Evolutionary conservation across 2,888 invertebrate species (phyloP), one percentile per base, ranked within the genome.

Genomic region (Cheilosia pagana): DNA sequence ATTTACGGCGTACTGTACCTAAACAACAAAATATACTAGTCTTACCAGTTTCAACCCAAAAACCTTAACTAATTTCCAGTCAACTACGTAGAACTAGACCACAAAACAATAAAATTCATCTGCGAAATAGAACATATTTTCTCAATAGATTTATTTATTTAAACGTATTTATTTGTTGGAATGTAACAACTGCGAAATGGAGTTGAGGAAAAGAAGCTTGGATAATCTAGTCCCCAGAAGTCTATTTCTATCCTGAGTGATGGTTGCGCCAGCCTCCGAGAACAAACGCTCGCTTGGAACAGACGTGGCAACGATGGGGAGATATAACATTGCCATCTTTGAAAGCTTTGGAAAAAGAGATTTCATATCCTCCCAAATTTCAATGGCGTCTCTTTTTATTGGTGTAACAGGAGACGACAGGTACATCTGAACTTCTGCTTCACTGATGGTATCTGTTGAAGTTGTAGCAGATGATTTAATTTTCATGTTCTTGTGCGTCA

Each of bases 221-320:
- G 63, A 59, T 57, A 83, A 60, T 59, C 67, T 71, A 35, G 53
- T 53, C n/a, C 57, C 35, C 45, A 57, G 48, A 43, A 88, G 87
- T 82, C 88, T 86, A 10, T 48, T 50, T 50, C 23, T 50, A 2
- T 50, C 50, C 23, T 50, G 50, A 50, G 50, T 23, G 23, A 89
- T 89, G 76, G 88, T 88, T 88, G 87, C 87, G 71, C 87, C 88
- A 71, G 89, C 89, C 87, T 89, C 88, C 60, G 89, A 89, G 88
- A 89, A 89, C 82, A 89, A 87, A 74, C 89, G 87, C 86, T 90
- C 88, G 79, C 88, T 89, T 62, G 89, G 88, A 74, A 90, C 89
- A 72, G 89, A 89, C 71, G 89, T 89, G 86, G 88, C 89, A 75
- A 89, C 87, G 41, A 88, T 87, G 71, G 88, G 87, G 76, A 89